A percentile compares a stretch with the other conserved stretches of the same genome.
Evolutionary conservation across 2,797 vertebrate species (phyloP).

Genomic region (Trachurus trachurus): DNA sequence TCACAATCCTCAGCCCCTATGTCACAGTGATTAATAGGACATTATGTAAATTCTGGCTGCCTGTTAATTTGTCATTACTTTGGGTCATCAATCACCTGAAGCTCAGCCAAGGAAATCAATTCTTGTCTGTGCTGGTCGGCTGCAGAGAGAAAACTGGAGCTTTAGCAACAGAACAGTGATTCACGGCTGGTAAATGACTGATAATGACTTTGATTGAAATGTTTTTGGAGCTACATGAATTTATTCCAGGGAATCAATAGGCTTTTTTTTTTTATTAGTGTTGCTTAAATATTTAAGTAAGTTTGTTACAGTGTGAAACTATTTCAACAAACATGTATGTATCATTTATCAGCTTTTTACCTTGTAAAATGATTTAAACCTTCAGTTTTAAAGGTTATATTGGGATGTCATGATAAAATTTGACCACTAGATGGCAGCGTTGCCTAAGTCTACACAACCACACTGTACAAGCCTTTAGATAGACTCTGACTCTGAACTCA

Average conservation of each 20-base stretch:
- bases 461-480: no score
- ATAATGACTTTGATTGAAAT: conserved; percentile 16
- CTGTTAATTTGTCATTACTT: conserved; percentile 71
- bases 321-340: not conserved
- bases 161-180: conserved; percentile 17
- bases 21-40: conserved; percentile 75
- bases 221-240: not conserved
- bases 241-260: not conserved
- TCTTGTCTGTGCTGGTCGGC: not conserved
- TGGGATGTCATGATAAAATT: no score
- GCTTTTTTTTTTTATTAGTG: not conserved
- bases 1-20: conserved; percentile 38
- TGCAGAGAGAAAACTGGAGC: not conserved
- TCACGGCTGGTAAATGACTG: conserved; percentile 16
- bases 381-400: not conserved
- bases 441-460: not conserved
- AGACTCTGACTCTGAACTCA: no score
- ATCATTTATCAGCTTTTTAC: not conserved
- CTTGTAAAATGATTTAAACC: not conserved
- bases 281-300: not conserved
- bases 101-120: conserved; percentile 63
- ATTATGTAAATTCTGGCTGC: conserved; percentile 55
- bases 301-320: not conserved
- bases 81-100: conserved; percentile 74
- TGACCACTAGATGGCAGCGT: conserved; percentile 29